Conservation (phyloP, 2,888 invertebrate genomes). For the Nomada fabriciana region DNA sequence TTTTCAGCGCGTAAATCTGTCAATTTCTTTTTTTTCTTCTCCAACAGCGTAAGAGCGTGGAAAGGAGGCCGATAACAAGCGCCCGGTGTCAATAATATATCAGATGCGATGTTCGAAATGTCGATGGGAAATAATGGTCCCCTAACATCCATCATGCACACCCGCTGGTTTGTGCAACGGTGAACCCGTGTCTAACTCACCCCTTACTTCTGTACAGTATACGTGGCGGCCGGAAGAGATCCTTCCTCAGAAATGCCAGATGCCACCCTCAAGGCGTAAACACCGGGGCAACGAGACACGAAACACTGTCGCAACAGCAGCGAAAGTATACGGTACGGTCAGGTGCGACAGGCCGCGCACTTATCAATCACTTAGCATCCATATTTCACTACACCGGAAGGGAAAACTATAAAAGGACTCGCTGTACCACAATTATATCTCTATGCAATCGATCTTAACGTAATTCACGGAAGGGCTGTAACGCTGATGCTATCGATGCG, state of each 20-base stretch:
- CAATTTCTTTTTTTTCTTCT: not conserved
- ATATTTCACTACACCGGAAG: conserved; percentile 51
- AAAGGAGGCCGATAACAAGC: conserved; percentile 29
- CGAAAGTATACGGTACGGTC: conserved; percentile 68
- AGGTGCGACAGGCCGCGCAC: conserved; percentile 69
- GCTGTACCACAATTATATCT: conserved; percentile 20
- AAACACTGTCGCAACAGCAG: conserved; percentile 40
- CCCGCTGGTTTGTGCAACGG: conserved; percentile 57
- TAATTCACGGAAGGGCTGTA: conserved; percentile 49
- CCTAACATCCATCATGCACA: conserved; percentile 75
- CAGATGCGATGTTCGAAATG: conserved; percentile 60
- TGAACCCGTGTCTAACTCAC: conserved; percentile 51
- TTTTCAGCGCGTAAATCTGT: not conserved
- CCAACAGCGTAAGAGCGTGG: not conserved
- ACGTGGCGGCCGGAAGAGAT: conserved; percentile 33
- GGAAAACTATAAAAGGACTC: conserved; percentile 38
- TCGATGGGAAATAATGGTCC: conserved; percentile 68
- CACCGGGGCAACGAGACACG: conserved; percentile 50
- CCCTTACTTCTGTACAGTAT: conserved; percentile 29
- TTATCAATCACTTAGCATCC: conserved; percentile 77
- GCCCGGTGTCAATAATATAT: conserved; percentile 23
- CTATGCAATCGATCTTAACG: conserved; percentile 46
- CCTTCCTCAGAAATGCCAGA: conserved; percentile 54
- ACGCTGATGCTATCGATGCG: conserved; percentile 15
- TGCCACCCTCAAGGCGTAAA: conserved; percentile 49